Evolutionary conservation across 2,888 invertebrate genomes (phyloP).

Genomic region (Meta bourneti): DNA sequence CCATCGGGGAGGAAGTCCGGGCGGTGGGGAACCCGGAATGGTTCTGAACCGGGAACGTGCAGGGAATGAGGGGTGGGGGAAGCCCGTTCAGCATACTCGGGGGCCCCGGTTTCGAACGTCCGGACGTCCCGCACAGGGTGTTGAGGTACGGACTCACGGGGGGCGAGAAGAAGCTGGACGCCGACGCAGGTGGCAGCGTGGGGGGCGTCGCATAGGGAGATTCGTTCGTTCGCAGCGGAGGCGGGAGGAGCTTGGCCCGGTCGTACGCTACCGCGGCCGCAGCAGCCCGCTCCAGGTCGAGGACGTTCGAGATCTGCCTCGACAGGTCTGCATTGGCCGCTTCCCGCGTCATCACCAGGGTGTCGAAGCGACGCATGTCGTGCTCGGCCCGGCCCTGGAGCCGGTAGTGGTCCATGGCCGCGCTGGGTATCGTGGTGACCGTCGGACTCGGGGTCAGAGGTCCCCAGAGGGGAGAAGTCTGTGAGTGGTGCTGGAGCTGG

Average conservation of each 20-base stretch:
- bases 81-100: conserved; percentile 71
- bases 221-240: conserved; percentile 72
- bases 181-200: conserved; percentile 60
- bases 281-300: conserved; percentile 61
- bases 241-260: conserved; percentile 81
- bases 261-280: conserved; percentile 80
- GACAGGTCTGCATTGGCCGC: conserved; percentile 49
- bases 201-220: conserved; percentile 70
- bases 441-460: conserved; percentile 72
- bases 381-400: conserved; percentile 41
- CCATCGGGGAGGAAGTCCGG: conserved; percentile 62
- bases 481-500: conserved; percentile 48
- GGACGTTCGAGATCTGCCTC: conserved; percentile 55
- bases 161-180: conserved; percentile 74
- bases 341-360: conserved; percentile 61
- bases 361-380: conserved; percentile 48
- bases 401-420: conserved; percentile 59
- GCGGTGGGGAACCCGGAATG: conserved; percentile 48
- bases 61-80: conserved; percentile 74
- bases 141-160: conserved; percentile 71
- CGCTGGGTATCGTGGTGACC: conserved; percentile 49
- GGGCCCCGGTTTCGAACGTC: conserved; percentile 53
- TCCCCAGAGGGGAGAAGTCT: conserved; percentile 70
- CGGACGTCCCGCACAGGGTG: conserved; percentile 35
- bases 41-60: conserved; percentile 70